phyloP scores from a whole-genome alignment of 1,140 invertebrate genomes.

The Pantala flavescens region DNA sequence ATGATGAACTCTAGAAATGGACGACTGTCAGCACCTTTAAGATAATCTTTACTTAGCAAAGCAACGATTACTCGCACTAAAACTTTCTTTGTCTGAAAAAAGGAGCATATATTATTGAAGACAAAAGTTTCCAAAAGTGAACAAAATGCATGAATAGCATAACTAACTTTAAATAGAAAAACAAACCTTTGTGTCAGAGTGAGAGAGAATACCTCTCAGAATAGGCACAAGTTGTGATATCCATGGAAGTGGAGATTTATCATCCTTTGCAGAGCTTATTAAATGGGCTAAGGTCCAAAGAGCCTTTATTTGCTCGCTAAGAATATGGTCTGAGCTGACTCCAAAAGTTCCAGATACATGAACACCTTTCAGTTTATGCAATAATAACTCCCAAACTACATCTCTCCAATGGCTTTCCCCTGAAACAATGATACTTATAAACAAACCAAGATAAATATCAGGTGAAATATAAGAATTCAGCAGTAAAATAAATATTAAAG shows the following conservation, averaged over 20 bases:
- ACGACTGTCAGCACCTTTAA: background rate
- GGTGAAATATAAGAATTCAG: no score
- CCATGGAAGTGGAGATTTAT: background rate
- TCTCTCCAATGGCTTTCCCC: background rate
- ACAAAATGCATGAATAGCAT: no score
- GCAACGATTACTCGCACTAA: background rate
- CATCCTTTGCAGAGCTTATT: background rate
- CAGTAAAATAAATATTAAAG: no score
- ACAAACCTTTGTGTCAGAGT: background rate
- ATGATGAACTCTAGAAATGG: background rate
- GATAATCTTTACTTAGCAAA: background rate
- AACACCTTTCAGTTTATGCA: background rate
- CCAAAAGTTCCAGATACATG: background rate
- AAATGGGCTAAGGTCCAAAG: background rate
- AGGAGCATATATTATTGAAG: background rate
- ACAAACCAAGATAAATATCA: no score
- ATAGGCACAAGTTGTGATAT: background rate
- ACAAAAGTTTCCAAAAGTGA: no score
- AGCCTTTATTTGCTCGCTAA: background rate
- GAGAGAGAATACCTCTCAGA: background rate
- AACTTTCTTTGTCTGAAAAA: background rate
- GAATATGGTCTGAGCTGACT: background rate
- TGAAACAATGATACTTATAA: no score
- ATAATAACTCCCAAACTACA: background rate
- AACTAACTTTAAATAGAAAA: background rate